Conservation (phyloP, 2,797 vertebrate genomes). For the Enteromius afrohamiltoni region DNA sequence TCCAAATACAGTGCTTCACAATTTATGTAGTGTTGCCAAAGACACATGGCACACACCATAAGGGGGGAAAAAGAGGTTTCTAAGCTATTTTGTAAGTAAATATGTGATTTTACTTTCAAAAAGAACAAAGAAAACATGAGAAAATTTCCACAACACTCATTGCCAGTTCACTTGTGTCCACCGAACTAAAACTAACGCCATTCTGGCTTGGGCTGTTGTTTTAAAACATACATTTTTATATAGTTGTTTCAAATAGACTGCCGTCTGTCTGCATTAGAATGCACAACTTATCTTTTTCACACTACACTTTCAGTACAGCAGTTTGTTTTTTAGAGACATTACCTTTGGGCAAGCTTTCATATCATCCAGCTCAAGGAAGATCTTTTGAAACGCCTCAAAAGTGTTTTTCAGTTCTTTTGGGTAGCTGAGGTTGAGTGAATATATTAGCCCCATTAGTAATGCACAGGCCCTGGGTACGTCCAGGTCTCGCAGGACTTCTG, state of each 20-base stretch:
- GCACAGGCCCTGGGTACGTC: slow-evolving; percentile 55
- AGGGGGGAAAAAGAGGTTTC: background rate
- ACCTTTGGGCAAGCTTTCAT: slow-evolving; percentile 55
- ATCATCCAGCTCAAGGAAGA: slow-evolving; percentile 55
- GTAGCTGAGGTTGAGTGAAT: slow-evolving; percentile 58
- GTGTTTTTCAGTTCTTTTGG: slow-evolving; percentile 53
- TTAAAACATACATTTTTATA: background rate
- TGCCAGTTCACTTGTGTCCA: background rate
- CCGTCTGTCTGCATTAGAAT: background rate
- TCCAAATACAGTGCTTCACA: background rate
- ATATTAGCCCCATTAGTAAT: slow-evolving; percentile 57
- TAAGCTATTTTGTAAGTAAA: background rate
- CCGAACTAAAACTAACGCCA: background rate
- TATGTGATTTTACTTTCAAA: slow-evolving; percentile 5
- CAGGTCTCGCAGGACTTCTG: slow-evolving; percentile 38
- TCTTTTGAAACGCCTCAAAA: slow-evolving; percentile 58
- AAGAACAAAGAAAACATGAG: background rate
- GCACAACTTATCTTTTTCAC: background rate
- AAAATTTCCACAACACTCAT: background rate
- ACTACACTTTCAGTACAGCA: slow-evolving; percentile 38
- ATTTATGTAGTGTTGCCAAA: background rate
- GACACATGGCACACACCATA: background rate
- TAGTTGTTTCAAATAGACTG: background rate
- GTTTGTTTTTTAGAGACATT: slow-evolving; percentile 53
- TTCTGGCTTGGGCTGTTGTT: background rate